Evolutionary conservation across 2,113 vertebrate genomes (phyloP).

Genomic region (Ictidomys tridecemlineatus): DNA sequence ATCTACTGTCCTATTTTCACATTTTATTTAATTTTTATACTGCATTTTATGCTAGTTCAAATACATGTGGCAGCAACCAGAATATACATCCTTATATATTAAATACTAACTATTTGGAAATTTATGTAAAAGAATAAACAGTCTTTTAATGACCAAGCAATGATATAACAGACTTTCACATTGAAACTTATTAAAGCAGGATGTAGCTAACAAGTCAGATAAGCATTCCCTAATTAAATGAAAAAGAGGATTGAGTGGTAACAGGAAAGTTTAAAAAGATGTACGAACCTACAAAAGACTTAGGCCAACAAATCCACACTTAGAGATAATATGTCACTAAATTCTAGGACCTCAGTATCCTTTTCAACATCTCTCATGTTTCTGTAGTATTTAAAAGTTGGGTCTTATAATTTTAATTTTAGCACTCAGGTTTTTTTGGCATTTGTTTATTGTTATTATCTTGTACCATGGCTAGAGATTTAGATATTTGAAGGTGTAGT

Average conservation of each 20-base stretch:
- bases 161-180: not conserved
- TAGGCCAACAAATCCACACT: constrained; percentile 73
- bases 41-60: constrained; percentile 53
- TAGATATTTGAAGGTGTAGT: constrained; percentile 20
- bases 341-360: not conserved
- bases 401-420: constrained; percentile 49
- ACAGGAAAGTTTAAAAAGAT: constrained; percentile 41
- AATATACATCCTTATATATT: not conserved
- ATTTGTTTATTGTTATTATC: not conserved
- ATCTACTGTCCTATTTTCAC: constrained; percentile 25
- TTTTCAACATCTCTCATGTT: not conserved
- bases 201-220: constrained; percentile 51
- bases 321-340: constrained; percentile 60
- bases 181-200: constrained; percentile 33
- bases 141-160: not conserved
- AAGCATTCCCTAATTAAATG: constrained; percentile 67
- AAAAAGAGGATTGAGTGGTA: constrained; percentile 58
- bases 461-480: not conserved
- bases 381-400: not conserved
- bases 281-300: constrained; percentile 69
- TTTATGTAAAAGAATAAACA: constrained; percentile 13
- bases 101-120: constrained; percentile 38
- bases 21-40: constrained; percentile 6
- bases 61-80: not conserved
- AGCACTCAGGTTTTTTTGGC: not conserved